phyloP scores from a whole-genome alignment of 2,797 vertebrate species.

The Periophthalmus magnuspinnatus region DNA sequence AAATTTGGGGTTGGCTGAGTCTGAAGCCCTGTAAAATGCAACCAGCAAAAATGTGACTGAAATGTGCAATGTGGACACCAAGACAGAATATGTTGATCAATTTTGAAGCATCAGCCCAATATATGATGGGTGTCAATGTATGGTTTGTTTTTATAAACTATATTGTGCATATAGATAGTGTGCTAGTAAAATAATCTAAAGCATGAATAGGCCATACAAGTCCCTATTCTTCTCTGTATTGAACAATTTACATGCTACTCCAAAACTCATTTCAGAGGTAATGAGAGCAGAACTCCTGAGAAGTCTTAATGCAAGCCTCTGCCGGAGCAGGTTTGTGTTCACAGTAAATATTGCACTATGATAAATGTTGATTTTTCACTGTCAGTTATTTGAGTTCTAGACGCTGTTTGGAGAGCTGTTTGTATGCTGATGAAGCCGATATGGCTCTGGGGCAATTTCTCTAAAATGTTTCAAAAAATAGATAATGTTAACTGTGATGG shows the following conservation, averaged over 20 bases:
- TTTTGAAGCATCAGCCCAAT: background rate
- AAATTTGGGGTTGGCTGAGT: too few species aligned
- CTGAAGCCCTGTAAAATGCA: background rate
- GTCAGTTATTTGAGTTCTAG: slow-evolving; percentile 56
- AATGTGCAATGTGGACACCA: background rate
- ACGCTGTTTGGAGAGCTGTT: slow-evolving; percentile 57
- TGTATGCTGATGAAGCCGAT: slow-evolving; percentile 59
- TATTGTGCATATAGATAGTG: background rate
- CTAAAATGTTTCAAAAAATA: slow-evolving; percentile 40
- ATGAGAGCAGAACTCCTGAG: slow-evolving; percentile 72
- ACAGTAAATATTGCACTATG: slow-evolving; percentile 49
- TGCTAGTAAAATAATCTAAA: background rate
- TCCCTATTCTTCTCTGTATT: background rate
- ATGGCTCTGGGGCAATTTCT: slow-evolving; percentile 51
- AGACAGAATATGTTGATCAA: background rate
- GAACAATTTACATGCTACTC: slow-evolving; percentile 28
- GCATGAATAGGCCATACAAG: background rate
- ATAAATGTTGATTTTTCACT: slow-evolving; percentile 61
- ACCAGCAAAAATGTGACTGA: background rate
- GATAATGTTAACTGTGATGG: slow-evolving; percentile 19
- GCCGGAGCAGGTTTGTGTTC: slow-evolving; percentile 47
- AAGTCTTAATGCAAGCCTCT: slow-evolving; percentile 79
- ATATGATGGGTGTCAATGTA: background rate
- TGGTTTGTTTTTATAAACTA: background rate
- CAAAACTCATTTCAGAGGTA: slow-evolving; percentile 15